phyloP scores from a whole-genome alignment of 2,888 invertebrate genomes.

The Gymnoscelis rufifasciata region DNA sequence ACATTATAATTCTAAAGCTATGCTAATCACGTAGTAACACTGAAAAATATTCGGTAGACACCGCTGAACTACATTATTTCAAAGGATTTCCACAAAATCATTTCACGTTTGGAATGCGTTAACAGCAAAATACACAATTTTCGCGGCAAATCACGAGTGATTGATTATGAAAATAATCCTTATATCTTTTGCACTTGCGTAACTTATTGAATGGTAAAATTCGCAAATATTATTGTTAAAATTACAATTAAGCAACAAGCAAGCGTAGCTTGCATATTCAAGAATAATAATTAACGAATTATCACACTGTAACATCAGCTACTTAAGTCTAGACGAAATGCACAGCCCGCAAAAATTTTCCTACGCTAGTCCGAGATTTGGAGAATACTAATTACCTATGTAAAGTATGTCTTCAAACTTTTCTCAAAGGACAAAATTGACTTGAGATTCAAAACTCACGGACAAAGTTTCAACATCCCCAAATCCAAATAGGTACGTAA shows the following conservation, averaged over 20 bases:
- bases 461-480: conserved; percentile 16
- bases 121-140: not conserved
- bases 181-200: not conserved
- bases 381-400: not conserved
- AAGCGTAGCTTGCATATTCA: conserved; percentile 34
- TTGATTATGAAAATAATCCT: no score
- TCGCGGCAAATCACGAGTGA: no score
- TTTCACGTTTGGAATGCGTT: not conserved
- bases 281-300: conserved; percentile 31
- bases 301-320: conserved; percentile 44
- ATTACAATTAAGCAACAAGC: conserved; percentile 30
- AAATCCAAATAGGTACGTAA: conserved; percentile 27
- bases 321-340: conserved; percentile 63
- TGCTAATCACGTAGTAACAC: conserved; percentile 23
- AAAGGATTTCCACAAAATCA: not conserved
- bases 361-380: conserved; percentile 57
- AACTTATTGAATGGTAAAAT: not conserved
- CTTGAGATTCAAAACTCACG: conserved; percentile 50
- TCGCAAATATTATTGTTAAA: conserved; percentile 16
- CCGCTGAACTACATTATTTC: conserved; percentile 1
- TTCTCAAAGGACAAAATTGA: conserved; percentile 59
- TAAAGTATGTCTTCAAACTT: conserved; percentile 36
- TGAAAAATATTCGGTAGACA: conserved; percentile 3
- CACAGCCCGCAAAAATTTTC: conserved; percentile 67
- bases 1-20: conserved; percentile 14